Evolutionary conservation across 1,140 invertebrate species (phyloP).

Genomic region (Halictus rubicundus): DNA sequence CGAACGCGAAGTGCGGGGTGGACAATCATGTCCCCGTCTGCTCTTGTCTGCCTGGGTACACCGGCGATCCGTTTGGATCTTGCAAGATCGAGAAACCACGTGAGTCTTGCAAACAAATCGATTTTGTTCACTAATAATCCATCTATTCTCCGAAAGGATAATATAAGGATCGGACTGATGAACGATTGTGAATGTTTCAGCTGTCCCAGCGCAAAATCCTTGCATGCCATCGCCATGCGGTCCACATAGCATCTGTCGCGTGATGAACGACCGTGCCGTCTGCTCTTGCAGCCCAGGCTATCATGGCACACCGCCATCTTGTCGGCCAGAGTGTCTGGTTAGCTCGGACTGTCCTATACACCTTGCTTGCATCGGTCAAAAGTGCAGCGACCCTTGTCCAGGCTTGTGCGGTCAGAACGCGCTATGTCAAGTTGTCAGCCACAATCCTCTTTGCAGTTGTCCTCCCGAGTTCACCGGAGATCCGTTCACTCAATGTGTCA

Average conservation of each 20-base stretch:
- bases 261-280: slow-evolving; percentile 85
- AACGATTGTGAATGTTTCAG: slow-evolving; percentile 21
- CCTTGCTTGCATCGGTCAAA: slow-evolving; percentile 89
- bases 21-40: slow-evolving; percentile 91
- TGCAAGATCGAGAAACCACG: slow-evolving; percentile 83
- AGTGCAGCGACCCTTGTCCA: slow-evolving; percentile 90
- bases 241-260: slow-evolving; percentile 88
- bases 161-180: neutral
- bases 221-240: slow-evolving; percentile 91
- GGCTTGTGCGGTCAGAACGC: slow-evolving; percentile 90
- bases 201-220: slow-evolving; percentile 82
- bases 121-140: neutral
- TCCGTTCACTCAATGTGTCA: slow-evolving; percentile 89
- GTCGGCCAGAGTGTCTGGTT: slow-evolving; percentile 90
- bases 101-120: neutral
- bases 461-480: slow-evolving; percentile 88
- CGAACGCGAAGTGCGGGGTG: slow-evolving; percentile 89
- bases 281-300: slow-evolving; percentile 90
- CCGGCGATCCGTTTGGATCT: slow-evolving; percentile 90
- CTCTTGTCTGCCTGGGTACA: slow-evolving; percentile 87
- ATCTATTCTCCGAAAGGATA: no score
- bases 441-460: slow-evolving; percentile 93
- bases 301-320: slow-evolving; percentile 87
- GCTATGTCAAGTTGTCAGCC: slow-evolving; percentile 89
- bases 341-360: slow-evolving; percentile 88